Percentiles rank a stretch among this genome's conserved stretches.
Conservation (phyloP, 2,113 vertebrate species). For the Zosterops borbonicus region DNA sequence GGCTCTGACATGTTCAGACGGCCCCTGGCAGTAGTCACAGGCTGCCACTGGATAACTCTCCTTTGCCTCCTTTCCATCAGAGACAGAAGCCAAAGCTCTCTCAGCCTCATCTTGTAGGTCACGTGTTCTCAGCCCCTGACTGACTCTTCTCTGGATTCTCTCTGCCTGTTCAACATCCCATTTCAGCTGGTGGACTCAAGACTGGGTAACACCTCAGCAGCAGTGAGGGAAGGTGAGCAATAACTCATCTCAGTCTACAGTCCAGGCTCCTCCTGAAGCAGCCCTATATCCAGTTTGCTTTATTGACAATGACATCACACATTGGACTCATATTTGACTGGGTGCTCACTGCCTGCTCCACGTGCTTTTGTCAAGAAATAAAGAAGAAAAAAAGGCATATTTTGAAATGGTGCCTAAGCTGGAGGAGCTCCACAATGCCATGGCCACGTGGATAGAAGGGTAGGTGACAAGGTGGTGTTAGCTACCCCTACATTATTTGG, state of each 20-base stretch:
- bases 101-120: background rate
- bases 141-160: background rate
- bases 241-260: background rate
- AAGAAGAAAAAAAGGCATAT: background rate
- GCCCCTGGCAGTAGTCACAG: background rate
- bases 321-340: background rate
- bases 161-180: background rate
- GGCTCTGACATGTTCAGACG: background rate
- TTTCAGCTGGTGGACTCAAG: background rate
- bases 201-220: background rate
- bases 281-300: background rate
- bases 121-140: background rate
- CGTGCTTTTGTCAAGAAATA: background rate
- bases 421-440: background rate
- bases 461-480: background rate
- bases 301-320: background rate
- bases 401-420: background rate
- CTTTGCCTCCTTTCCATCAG: background rate
- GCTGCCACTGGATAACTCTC: background rate
- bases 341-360: background rate
- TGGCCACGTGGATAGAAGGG: background rate
- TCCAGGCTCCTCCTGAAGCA: background rate
- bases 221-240: background rate
- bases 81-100: background rate
- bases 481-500: background rate